Evolutionary conservation across 2,113 vertebrate genomes (phyloP).

Genomic region (Myodes glareolus): DNA sequence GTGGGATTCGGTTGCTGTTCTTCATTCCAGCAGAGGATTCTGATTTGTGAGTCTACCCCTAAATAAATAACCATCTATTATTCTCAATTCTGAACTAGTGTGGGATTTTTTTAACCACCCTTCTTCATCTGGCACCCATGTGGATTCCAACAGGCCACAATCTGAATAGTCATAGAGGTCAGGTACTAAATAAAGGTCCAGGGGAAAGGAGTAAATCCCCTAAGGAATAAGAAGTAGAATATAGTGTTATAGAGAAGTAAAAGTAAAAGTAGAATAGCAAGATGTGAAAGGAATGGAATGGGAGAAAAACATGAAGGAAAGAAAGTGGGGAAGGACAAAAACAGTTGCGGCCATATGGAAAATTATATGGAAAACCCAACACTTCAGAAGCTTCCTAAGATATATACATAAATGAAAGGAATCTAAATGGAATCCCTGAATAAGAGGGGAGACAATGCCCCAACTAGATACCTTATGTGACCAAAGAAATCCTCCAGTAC

Average conservation of each 20-base stretch:
- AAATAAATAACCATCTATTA: no score
- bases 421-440: background rate
- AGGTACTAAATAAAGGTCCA: background rate
- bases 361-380: background rate
- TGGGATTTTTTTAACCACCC: no score
- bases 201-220: background rate
- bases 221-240: background rate
- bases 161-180: background rate
- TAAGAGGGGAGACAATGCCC: background rate
- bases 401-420: background rate
- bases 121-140: no score
- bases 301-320: background rate
- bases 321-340: background rate
- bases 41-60: no score
- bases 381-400: background rate
- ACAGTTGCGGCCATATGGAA: background rate
- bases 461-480: background rate
- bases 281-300: background rate
- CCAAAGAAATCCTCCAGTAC: background rate
- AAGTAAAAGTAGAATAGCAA: background rate
- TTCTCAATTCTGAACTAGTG: no score
- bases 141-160: background rate
- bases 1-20: no score
- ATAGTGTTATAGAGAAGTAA: background rate
- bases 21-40: no score